Evolutionary conservation across 2,888 invertebrate genomes (phyloP), one percentile per base, ranked within the genome.

Genomic region (Stratiomys singularior): DNA sequence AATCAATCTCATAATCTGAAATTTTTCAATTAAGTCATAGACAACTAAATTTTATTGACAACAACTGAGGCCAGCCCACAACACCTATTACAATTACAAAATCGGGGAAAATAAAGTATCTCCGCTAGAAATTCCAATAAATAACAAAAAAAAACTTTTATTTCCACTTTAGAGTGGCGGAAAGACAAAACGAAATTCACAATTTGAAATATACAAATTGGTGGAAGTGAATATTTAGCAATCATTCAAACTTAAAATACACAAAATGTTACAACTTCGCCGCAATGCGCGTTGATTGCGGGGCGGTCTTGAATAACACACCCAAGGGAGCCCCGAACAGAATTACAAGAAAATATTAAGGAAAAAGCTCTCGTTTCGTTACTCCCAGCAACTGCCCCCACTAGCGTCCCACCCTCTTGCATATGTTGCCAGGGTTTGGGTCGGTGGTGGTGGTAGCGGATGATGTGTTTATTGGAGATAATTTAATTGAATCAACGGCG

Each of bases 391-490:
- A 18, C 1, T 18, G 11, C 23, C 58, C 13, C 58, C 23, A 18
- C 25, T 13, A 21, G 25, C 21, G 23, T 15, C 7, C 52, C 37
- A 3, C 9, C 37, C 3, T 37, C 3, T 5, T 9, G 3, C 37
- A 9, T 37, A 37, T 37, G 37, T n/a, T n/a, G n/a, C n/a, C n/a
- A n/a, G n/a, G n/a, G n/a, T n/a, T n/a, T n/a, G n/a, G 37, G 37
- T 37, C 9, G 37, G 37, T 37, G 37, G 37, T 37, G 37, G 21
- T 23, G 64, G 25, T 64, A n/a, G 64, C 28, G 64, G 64, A n/a
- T 64, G 64, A 64, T 28, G 64, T 64, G 64, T 27, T 64, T 64
- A 64, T 64, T 64, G 64, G 64, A 64, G 64, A 64, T 64, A 64
- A 64, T 64, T 64, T 64, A 64, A 64, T 64, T 64, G 64, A 64